These are phyloP conservation scores for Parotocinclus haroldoi DNA, from an alignment of 2,797 vertebrate species.

Conservation along the genomic window DNA sequence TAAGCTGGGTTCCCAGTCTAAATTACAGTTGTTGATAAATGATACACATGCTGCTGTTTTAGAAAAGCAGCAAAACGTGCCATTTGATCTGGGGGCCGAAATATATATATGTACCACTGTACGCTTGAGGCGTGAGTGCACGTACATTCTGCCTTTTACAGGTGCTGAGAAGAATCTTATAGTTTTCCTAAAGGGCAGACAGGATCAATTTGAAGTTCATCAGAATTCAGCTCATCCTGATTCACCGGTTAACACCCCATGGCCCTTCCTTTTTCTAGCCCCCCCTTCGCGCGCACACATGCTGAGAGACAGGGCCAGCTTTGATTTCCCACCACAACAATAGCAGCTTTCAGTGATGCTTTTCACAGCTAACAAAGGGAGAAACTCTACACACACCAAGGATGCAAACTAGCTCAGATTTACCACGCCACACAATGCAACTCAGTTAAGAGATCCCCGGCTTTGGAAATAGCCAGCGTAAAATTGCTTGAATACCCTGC, in stretches of 20 bases:
- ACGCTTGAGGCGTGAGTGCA: constrained; percentile 1
- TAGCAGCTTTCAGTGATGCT: constrained; percentile 58
- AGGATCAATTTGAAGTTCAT: constrained; percentile 38
- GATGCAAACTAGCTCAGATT: constrained; percentile 38
- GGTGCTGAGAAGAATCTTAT: constrained; percentile 8
- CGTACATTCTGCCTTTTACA: constrained; percentile 9
- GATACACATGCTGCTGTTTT: too few relatives aligned
- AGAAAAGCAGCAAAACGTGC: too few relatives aligned
- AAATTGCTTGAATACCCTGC: background rate
- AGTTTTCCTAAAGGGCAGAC: constrained; percentile 10
- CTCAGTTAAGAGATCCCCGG: constrained; percentile 5
- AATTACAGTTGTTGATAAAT: too few relatives aligned
- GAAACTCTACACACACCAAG: constrained; percentile 55
- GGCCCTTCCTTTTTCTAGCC: constrained; percentile 21
- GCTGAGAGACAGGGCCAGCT: constrained; percentile 43
- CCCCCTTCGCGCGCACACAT: constrained; percentile 24
- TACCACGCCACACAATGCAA: constrained; percentile 39
- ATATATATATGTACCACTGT: too few relatives aligned
- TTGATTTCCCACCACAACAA: constrained; percentile 59
- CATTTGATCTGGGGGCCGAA: too few relatives aligned
- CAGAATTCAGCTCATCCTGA: constrained; percentile 38
- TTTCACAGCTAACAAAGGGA: constrained; percentile 59
- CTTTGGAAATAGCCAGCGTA: constrained; percentile 9
- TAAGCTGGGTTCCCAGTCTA: too few relatives aligned
- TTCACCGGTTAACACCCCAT: constrained; percentile 39